These are phyloP conservation scores for Hydra vulgaris DNA, from an alignment of 30 jellyfish, hydroid and myxozoan species.

Conservation along the genomic window DNA sequence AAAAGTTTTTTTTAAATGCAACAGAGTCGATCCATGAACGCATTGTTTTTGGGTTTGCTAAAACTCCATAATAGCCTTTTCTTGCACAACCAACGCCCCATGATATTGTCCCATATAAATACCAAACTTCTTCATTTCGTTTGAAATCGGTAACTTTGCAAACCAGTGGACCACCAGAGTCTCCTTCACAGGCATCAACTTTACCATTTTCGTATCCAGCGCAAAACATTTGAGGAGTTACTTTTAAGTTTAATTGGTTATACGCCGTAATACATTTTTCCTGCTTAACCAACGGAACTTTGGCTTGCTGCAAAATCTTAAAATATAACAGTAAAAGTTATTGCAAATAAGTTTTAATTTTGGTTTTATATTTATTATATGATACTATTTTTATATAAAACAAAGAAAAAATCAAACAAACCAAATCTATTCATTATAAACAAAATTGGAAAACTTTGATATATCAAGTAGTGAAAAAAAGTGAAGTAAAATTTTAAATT, in stretches of 20 bases:
- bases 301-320: slow-evolving; percentile 93
- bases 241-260: slow-evolving; percentile 19
- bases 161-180: slow-evolving; percentile 95
- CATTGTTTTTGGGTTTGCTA: slow-evolving; percentile 64
- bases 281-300: slow-evolving; percentile 68
- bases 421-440: too few species aligned
- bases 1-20: slow-evolving; percentile 42
- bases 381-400: too few species aligned
- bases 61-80: slow-evolving; percentile 62
- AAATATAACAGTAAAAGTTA: background rate
- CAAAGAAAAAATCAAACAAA: too few species aligned
- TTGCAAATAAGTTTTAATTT: too few species aligned
- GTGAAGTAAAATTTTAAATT: too few species aligned
- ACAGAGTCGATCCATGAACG: slow-evolving; percentile 76
- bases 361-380: too few species aligned
- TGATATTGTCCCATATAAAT: slow-evolving; percentile 88
- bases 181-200: slow-evolving; percentile 94
- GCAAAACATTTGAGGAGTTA: slow-evolving; percentile 66
- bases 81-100: slow-evolving; percentile 99
- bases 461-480: too few species aligned
- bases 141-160: slow-evolving; percentile 40
- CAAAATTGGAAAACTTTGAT: too few species aligned
- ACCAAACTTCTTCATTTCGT: slow-evolving; percentile 59
- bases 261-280: slow-evolving; percentile 43
- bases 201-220: slow-evolving; percentile 90